Base-by-base conservation (phyloP, 2,888 invertebrate genomes). In the Disparrhopalites patrizii region DNA sequence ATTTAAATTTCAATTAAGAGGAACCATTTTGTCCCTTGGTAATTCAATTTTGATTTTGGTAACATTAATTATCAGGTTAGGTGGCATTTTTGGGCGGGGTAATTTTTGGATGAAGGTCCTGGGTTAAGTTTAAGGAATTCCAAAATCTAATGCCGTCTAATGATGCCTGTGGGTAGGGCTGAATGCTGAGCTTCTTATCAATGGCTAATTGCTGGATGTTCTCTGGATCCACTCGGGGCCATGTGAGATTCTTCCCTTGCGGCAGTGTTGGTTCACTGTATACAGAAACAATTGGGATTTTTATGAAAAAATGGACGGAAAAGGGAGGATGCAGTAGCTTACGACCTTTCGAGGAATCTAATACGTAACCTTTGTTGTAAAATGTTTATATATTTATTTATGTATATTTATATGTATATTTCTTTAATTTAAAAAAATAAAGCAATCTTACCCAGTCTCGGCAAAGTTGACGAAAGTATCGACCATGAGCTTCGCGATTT, bases 161-260 rank as follows among this genome's bases (percentile, higher is more conserved):
- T 3, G 38, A 40, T 8, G 25, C 10, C 23, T 54, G n/a, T 1
- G 63, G 63, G 31, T 55, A 63, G 3, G 63, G 43, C 30, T 7
- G 25, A 3, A 63, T 25, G 2, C 1, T 10, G 3, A 55, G 13
- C 20, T n/a, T 23, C 1, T 54, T 38, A 31, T 52, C 52, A 1
- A 63, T 33, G 2, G 38, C 33, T 18, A 63, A 36, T 47, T 63
- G 63, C 13, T 55, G 36, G n/a, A 63, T 28, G 18, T 55, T 55
- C 3, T 54, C 18, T 2, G 43, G 28, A 8, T 55, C 18, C 3
- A 28, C 15, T 10, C 20, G 18, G 20, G 28, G 28, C 40, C 54
- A 43, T 10, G 43, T n/a, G 4, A n/a, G 5, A 10, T 15, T 18
- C 5, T 15, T 43, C n/a, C 5, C 5, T 10, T 43, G 15, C 8